phyloP scores from a whole-genome alignment of 1,140 invertebrate genomes.

The Papilio polyxenes region DNA sequence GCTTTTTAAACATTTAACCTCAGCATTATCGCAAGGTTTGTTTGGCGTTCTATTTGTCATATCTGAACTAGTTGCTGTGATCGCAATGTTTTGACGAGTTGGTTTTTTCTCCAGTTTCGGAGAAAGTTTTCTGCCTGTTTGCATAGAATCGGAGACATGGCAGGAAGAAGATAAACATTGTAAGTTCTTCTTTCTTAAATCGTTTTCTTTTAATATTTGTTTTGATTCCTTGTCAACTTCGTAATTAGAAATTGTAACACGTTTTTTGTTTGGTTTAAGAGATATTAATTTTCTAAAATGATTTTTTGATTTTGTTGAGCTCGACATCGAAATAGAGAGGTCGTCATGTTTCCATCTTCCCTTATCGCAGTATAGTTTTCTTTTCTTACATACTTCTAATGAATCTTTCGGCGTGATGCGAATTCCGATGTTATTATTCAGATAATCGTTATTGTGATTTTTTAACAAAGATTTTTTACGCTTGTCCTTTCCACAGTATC shows the following conservation, averaged over 20 bases:
- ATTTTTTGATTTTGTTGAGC: background rate
- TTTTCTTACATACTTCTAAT: slow-evolving; percentile 61
- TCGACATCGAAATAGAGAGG: background rate
- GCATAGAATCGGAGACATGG: background rate
- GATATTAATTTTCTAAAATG: slow-evolving; percentile 2
- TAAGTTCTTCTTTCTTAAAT: background rate
- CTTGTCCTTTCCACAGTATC: slow-evolving; percentile 41
- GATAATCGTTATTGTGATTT: slow-evolving; percentile 17
- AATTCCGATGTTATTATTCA: slow-evolving; percentile 37
- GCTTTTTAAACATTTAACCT: slow-evolving; percentile 18
- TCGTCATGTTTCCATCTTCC: slow-evolving; percentile 51
- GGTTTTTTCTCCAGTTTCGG: slow-evolving; percentile 2
- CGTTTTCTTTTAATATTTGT: background rate
- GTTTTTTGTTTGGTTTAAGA: slow-evolving; percentile 3
- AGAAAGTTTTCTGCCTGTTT: background rate
- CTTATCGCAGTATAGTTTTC: slow-evolving; percentile 60
- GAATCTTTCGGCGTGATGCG: slow-evolving; percentile 66
- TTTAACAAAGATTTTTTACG: slow-evolving; percentile 31
- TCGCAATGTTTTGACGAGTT: background rate
- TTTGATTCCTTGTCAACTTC: slow-evolving; percentile 18
- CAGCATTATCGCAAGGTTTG: background rate
- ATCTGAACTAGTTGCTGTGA: background rate
- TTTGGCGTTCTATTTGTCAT: background rate
- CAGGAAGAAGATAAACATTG: slow-evolving; percentile 11
- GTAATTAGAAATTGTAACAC: slow-evolving; percentile 30